A percentile compares a stretch with the other conserved stretches of the same genome.
These are phyloP conservation scores for Ophion costatus DNA, from an alignment of 2,888 invertebrate species.

Conservation along the genomic window DNA sequence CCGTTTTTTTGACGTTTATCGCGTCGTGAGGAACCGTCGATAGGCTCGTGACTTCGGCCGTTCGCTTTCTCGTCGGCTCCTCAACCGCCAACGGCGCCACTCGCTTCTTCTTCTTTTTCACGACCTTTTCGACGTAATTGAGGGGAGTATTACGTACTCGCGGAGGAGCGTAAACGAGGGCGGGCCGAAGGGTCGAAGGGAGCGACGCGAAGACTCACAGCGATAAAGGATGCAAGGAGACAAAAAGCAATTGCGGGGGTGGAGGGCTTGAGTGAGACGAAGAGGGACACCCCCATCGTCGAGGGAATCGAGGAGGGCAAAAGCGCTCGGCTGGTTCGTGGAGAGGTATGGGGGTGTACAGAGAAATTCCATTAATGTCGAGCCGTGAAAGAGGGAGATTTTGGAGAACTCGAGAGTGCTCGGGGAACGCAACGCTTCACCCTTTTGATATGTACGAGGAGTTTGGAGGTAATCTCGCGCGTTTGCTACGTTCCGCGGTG, in stretches of 20 bases:
- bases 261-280: constrained; percentile 28
- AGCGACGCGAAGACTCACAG: background rate
- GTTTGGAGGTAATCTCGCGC: constrained; percentile 39
- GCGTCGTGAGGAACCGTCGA: constrained; percentile 45
- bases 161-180: background rate
- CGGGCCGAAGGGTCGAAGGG: constrained; percentile 14
- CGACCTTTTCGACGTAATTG: constrained; percentile 64
- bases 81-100: constrained; percentile 73
- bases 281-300: constrained; percentile 4
- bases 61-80: constrained; percentile 76
- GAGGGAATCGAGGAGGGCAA: constrained; percentile 32
- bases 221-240: background rate
- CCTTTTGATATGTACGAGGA: constrained; percentile 16
- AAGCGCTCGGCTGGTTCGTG: constrained; percentile 33
- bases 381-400: constrained; percentile 41
- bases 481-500: constrained; percentile 36
- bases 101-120: constrained; percentile 74
- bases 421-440: constrained; percentile 18
- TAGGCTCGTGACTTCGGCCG: constrained; percentile 70
- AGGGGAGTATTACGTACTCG: constrained; percentile 34
- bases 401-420: constrained; percentile 34
- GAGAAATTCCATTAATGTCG: constrained; percentile 65
- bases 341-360: constrained; percentile 40
- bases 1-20: constrained; percentile 64
- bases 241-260: background rate